phyloP scores from a whole-genome alignment of 1,140 invertebrate genomes.

The Drosophila melanogaster region DNA sequence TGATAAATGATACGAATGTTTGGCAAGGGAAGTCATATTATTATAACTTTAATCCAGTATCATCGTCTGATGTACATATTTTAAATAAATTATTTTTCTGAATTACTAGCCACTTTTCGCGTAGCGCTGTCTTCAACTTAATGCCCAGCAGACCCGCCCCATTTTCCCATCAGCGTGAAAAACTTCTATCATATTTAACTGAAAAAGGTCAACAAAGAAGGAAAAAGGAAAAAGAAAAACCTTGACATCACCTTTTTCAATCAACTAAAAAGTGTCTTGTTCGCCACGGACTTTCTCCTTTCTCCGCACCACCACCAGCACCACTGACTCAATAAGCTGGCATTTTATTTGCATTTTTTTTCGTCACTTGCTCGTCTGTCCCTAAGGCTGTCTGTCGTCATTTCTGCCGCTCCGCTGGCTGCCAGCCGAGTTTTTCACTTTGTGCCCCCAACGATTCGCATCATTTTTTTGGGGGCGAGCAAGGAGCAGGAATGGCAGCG shows the following conservation, averaged over 20 bases:
- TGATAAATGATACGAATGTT: slow-evolving; percentile 31
- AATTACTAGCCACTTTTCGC: slow-evolving; percentile 28
- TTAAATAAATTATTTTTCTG: slow-evolving; percentile 27
- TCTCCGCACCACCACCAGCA: slow-evolving; percentile 28
- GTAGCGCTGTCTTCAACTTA: not conserved
- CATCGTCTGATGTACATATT: too few species aligned
- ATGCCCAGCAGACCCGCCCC: slow-evolving; percentile 29
- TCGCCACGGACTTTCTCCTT: slow-evolving; percentile 12
- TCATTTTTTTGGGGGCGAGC: not conserved
- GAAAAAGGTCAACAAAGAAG: slow-evolving; percentile 45
- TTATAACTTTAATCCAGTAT: not conserved
- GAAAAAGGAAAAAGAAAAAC: slow-evolving; percentile 21
- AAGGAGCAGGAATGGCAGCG: not conserved
- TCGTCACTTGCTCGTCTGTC: slow-evolving; percentile 64
- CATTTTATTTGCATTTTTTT: slow-evolving; percentile 82
- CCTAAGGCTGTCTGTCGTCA: slow-evolving; percentile 50
- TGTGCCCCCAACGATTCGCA: slow-evolving; percentile 29
- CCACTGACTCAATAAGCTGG: slow-evolving; percentile 73
- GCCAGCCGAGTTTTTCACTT: slow-evolving; percentile 58
- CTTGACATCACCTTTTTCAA: slow-evolving; percentile 77
- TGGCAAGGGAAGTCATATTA: not conserved
- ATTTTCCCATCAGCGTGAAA: slow-evolving; percentile 42
- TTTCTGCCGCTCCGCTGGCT: slow-evolving; percentile 50
- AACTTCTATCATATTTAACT: slow-evolving; percentile 50
- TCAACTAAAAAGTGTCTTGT: slow-evolving; percentile 73